Percentiles rank a stretch among this genome's conserved stretches.
Evolutionary conservation across 2,113 vertebrate species (phyloP).

Genomic region (Macrotus californicus): DNA sequence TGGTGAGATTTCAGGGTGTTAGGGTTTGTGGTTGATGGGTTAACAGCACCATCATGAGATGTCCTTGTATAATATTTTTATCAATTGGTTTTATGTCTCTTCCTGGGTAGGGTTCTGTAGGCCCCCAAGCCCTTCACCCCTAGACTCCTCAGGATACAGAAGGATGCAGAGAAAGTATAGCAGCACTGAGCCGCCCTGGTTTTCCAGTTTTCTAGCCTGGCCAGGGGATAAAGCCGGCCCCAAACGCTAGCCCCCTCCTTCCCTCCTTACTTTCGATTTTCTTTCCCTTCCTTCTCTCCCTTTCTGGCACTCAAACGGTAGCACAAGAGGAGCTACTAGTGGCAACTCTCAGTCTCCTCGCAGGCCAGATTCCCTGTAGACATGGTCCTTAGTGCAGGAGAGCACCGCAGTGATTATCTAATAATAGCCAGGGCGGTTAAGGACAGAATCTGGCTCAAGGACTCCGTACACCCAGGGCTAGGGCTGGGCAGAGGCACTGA

Average conservation of each 20-base stretch:
- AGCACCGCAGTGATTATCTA: slow-evolving; percentile 45
- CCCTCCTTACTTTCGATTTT: slow-evolving; percentile 63
- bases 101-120: background rate
- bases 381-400: background rate
- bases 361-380: slow-evolving; percentile 19
- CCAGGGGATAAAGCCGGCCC: background rate
- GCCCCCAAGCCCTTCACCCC: background rate
- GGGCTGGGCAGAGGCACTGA: background rate
- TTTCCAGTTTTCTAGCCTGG: background rate
- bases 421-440: slow-evolving; percentile 57
- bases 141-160: background rate
- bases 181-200: background rate
- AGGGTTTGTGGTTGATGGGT: background rate
- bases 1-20: background rate
- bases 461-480: background rate
- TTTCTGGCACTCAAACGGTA: background rate
- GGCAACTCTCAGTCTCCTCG: background rate
- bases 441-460: slow-evolving; percentile 57
- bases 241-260: background rate
- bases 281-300: background rate
- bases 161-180: background rate
- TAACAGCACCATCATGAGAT: slow-evolving; percentile 8
- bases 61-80: slow-evolving; percentile 38
- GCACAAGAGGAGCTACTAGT: background rate
- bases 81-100: slow-evolving; percentile 48